phyloP scores from a whole-genome alignment of 2,797 vertebrate genomes.

The Hoplostethus mediterraneus region DNA sequence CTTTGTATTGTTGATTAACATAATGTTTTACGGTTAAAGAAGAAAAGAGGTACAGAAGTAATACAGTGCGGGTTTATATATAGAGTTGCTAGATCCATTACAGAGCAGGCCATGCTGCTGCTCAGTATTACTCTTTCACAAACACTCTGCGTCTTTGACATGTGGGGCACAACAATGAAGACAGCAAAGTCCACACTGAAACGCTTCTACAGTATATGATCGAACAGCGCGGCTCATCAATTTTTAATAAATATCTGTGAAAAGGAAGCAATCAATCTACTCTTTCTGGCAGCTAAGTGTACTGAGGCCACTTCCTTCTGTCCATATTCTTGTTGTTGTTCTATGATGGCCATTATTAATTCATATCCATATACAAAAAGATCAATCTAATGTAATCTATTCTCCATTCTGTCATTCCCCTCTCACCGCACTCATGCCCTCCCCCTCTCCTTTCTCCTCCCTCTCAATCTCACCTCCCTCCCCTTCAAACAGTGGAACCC shows the following conservation, averaged over 20 bases:
- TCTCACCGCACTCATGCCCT: background rate
- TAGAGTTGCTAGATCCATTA: constrained; percentile 17
- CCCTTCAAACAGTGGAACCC: constrained; percentile 89
- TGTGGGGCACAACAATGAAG: constrained; percentile 36
- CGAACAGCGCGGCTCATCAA: constrained; percentile 62
- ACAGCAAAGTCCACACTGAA: constrained; percentile 42
- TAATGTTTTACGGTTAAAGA: background rate
- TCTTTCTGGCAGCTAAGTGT: constrained; percentile 58
- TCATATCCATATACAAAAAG: constrained; percentile 61
- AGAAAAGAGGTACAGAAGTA: background rate
- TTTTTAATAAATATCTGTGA: constrained; percentile 75
- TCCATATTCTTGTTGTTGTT: constrained; percentile 24
- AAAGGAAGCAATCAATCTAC: constrained; percentile 69
- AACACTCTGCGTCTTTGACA: constrained; percentile 42
- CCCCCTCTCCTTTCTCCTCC: background rate
- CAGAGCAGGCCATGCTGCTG: constrained; percentile 14
- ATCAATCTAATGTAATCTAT: constrained; percentile 73
- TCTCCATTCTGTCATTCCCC: constrained; percentile 41
- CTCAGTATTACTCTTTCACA: constrained; percentile 15
- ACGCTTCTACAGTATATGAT: constrained; percentile 49
- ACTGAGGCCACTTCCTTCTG: constrained; percentile 53
- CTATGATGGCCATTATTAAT: constrained; percentile 76
- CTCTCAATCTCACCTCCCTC: background rate
- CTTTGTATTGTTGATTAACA: too few relatives aligned
- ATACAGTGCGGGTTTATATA: constrained; percentile 1